Conservation (phyloP, 1,140 invertebrate species). For the Trichoplusia ni region DNA sequence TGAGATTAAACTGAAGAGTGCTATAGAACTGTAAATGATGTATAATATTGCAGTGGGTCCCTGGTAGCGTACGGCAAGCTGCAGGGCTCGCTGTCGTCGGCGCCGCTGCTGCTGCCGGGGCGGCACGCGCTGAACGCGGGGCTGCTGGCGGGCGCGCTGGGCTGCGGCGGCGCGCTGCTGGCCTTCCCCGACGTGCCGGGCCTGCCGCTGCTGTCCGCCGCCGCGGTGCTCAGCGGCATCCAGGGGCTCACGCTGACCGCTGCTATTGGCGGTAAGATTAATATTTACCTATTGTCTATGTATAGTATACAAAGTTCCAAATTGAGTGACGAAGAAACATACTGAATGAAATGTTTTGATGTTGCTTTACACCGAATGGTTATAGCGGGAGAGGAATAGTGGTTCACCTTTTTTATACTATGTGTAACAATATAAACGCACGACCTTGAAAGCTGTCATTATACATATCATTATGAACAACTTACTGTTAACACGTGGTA, state of each 20-base stretch:
- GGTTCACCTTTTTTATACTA: no score
- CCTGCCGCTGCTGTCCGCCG: constrained; percentile 86
- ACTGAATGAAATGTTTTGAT: no score
- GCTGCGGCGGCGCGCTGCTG: constrained; percentile 88
- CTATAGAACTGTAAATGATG: not conserved
- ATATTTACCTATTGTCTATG: not conserved
- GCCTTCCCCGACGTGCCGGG: constrained; percentile 85
- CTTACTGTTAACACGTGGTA: no score
- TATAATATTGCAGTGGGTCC: constrained; percentile 85
- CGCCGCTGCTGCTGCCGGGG: constrained; percentile 91
- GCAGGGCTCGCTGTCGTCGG: constrained; percentile 90
- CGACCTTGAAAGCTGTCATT: no score
- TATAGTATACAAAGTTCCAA: no score
- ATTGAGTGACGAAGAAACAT: no score
- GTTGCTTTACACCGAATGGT: no score
- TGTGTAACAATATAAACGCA: no score
- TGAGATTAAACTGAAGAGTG: no score
- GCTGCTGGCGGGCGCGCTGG: constrained; percentile 86
- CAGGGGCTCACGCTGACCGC: constrained; percentile 95
- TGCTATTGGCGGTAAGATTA: constrained; percentile 90
- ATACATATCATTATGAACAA: no score
- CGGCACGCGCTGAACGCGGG: constrained; percentile 89
- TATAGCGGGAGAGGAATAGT: no score
- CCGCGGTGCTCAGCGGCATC: constrained; percentile 85
- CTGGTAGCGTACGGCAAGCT: constrained; percentile 96